A percentile compares a stretch with the other conserved stretches of the same genome.
Evolutionary conservation across 1,140 invertebrate genomes (phyloP).

Genomic region (Aplysia californica): DNA sequence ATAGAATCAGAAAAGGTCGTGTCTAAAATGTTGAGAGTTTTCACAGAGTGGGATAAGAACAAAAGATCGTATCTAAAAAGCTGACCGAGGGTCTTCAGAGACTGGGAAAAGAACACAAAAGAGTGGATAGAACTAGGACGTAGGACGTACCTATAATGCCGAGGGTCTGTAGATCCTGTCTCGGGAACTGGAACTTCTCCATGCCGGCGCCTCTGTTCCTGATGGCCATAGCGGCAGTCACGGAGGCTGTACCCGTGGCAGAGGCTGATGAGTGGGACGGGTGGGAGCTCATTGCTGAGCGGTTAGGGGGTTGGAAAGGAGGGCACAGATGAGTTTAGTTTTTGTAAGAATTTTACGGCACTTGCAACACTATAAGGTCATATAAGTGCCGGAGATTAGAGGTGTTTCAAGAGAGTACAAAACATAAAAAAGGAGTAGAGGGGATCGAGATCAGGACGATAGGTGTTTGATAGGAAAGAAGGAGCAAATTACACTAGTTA

Average conservation of each 20-base stretch:
- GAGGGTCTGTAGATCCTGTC: conserved; percentile 81
- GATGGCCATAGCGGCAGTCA: neutral
- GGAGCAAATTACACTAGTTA: too few species aligned
- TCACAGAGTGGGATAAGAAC: too few species aligned
- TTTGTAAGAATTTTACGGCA: too few species aligned
- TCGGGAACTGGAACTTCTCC: conserved; percentile 80
- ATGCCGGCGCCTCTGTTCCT: conserved; percentile 73
- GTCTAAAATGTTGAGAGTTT: too few species aligned
- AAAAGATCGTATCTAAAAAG: too few species aligned
- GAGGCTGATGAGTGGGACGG: conserved; percentile 68
- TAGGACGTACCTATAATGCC: conserved; percentile 79
- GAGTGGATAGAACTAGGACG: too few species aligned
- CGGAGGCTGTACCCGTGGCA: conserved; percentile 49
- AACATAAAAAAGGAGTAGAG: neutral
- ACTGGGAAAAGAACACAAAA: too few species aligned
- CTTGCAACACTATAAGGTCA: conserved; percentile 70
- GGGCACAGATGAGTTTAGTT: too few species aligned
- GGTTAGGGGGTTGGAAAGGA: too few species aligned
- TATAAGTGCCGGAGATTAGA: neutral
- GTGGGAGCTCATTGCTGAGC: conserved; percentile 69
- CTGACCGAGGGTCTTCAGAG: too few species aligned
- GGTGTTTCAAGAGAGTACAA: neutral
- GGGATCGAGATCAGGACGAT: neutral
- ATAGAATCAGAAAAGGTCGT: too few species aligned
- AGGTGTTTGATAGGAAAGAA: neutral